A percentile compares a stretch with the other conserved stretches of the same genome.
Conservation (phyloP, 2,113 vertebrate genomes). For the Sturnira hondurensis region DNA sequence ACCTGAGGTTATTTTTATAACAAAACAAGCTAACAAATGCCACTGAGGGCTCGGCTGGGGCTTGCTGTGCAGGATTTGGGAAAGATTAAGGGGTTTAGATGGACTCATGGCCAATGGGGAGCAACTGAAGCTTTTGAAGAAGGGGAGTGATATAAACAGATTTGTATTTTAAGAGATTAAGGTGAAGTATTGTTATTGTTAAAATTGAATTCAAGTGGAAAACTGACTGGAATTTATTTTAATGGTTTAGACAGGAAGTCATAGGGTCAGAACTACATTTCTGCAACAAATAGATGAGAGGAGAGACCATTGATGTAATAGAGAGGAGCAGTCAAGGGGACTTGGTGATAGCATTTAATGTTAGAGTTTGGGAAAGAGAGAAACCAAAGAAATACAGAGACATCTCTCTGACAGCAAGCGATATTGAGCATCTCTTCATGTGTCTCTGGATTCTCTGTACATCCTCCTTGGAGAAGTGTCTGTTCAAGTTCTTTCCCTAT, state of each 20-base stretch:
- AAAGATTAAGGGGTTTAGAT: neutral
- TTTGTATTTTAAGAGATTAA: constrained; percentile 46
- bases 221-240: constrained; percentile 54
- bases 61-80: neutral
- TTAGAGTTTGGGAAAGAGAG: neutral
- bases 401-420: too few species aligned
- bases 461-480: too few species aligned
- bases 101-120: neutral
- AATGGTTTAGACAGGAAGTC: constrained; percentile 65
- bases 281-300: neutral
- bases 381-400: neutral
- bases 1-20: neutral
- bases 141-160: neutral
- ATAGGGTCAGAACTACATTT: neutral
- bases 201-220: constrained; percentile 36
- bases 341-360: neutral
- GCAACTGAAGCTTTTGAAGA: constrained; percentile 8
- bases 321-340: neutral
- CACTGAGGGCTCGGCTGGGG: neutral
- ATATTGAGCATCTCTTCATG: too few species aligned
- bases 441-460: too few species aligned
- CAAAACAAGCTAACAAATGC: neutral
- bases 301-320: neutral
- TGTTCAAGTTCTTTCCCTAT: too few species aligned
- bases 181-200: constrained; percentile 52